Evolutionary conservation across 2,797 vertebrate species (phyloP), one percentile per base, ranked within the genome.

Genomic region (Myotis planiceps): DNA sequence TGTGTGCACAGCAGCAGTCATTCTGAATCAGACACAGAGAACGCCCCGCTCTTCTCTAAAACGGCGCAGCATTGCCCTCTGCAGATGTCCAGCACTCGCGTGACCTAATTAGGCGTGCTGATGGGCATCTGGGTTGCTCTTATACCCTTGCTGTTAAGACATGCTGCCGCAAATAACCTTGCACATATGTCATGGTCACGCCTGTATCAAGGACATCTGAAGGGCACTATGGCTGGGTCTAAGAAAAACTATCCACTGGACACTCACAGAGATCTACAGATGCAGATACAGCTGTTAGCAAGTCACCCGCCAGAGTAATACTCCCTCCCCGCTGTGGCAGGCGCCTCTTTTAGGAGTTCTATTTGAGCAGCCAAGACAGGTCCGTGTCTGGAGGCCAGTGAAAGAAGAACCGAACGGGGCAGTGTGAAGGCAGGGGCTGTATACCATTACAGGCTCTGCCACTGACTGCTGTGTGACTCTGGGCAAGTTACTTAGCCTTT

Each of bases 31-130:
- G 45, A 5, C 51, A 1, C 1, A 58, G 53, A 45, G 37, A 10
- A 16, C 0, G 25, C 1, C 1, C 18, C 10, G 12, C 8, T 21
- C 47, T 45, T 25, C 25, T 9, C 1, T 6, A 5, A 58, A 55
- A 21, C 0, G 1, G 9, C 4, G 1, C 0, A 1, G 34, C 4
- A 5, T 2, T 2, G 4, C 1, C 0, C 53, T 5, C 6, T 9
- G 63, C 79, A 21, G 60, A 47, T 18, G 34, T 23, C 47, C 18
- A 3, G n/a, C 5, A 0, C 3, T 7, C 1, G 1, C n/a, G 3
- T 74, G 32, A 71, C 95, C 90, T 34, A 0, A 13, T 14, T 9
- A 72, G 53, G 69, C 5, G 0, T 0, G 0, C 0, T 0, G 7
- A 4, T 14, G 72, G 75, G 25, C 29, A 0, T 39, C 25, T 5